These are phyloP conservation scores for Monochamus alternatus DNA, from an alignment of 2,888 invertebrate genomes.

Conservation along the genomic window DNA sequence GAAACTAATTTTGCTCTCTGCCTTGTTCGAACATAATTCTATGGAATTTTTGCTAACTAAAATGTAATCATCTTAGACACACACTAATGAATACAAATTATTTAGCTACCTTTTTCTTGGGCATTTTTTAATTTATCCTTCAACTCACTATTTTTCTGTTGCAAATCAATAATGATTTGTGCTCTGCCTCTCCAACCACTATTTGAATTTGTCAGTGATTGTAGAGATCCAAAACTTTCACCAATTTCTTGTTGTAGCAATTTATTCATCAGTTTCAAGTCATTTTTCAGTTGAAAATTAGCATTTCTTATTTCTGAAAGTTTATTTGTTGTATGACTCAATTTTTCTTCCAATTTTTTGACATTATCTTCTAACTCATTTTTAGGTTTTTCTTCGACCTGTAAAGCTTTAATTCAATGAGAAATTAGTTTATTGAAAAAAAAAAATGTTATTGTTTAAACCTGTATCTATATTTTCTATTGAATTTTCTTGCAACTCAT, in stretches of 20 bases:
- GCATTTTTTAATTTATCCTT: conserved; percentile 75
- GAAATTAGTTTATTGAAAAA: neutral
- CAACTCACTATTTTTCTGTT: conserved; percentile 79
- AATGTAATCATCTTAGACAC: neutral
- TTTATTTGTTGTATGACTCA: conserved; percentile 76
- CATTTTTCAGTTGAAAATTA: conserved; percentile 80
- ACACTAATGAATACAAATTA: conserved; percentile 10
- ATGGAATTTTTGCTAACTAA: conserved; percentile 1
- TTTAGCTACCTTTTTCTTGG: conserved; percentile 57
- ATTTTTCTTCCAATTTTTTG: conserved; percentile 77
- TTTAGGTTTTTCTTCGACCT: conserved; percentile 42
- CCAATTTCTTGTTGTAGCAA: conserved; percentile 84
- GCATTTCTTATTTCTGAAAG: conserved; percentile 81
- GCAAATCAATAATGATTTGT: conserved; percentile 81
- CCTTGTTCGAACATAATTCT: conserved; percentile 30
- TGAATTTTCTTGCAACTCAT: conserved; percentile 65
- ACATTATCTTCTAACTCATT: conserved; percentile 73
- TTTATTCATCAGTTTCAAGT: conserved; percentile 82
- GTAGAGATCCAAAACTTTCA: conserved; percentile 79
- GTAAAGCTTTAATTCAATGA: conserved; percentile 13
- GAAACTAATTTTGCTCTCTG: conserved; percentile 45
- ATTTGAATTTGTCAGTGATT: conserved; percentile 74
- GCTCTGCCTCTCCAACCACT: conserved; percentile 85
- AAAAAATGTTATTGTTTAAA: neutral
- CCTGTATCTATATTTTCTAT: conserved; percentile 37